Evolutionary conservation across 2,113 vertebrate genomes (phyloP).

Genomic region (Papio anubis): DNA sequence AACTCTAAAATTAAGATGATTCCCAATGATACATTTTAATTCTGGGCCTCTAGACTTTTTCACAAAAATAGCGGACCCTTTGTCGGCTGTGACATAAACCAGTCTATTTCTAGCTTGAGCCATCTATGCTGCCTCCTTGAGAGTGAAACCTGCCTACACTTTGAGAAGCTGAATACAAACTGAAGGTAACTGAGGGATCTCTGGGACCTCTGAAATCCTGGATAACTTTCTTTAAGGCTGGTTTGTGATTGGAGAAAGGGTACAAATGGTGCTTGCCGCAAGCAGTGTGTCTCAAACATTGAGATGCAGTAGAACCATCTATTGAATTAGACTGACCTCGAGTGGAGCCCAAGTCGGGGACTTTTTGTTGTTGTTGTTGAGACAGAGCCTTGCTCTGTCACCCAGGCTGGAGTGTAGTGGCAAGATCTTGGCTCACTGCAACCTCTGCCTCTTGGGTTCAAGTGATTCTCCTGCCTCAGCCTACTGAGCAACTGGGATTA

Average conservation of each 20-base stretch:
- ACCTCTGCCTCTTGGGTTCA: too few relatives aligned
- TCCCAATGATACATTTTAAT: not conserved
- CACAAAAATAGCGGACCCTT: not conserved
- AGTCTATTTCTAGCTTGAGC: not conserved
- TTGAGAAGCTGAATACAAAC: not conserved
- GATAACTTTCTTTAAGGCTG: not conserved
- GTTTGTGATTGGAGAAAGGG: not conserved
- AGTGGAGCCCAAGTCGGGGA: too few relatives aligned
- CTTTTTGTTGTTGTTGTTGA: too few relatives aligned
- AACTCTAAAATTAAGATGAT: not conserved
- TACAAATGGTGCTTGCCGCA: not conserved
- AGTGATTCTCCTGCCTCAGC: too few relatives aligned
- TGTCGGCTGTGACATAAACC: not conserved
- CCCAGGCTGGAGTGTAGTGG: too few relatives aligned
- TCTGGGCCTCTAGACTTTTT: not conserved
- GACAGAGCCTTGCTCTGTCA: too few relatives aligned
- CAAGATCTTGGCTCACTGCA: too few relatives aligned
- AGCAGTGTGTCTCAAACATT: not conserved
- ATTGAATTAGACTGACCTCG: not conserved
- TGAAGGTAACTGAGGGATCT: not conserved
- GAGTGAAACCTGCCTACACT: not conserved
- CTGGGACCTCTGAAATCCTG: not conserved
- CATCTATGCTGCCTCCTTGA: accelerated
- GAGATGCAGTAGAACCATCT: not conserved
- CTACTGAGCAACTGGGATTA: too few relatives aligned